phyloP scores from a whole-genome alignment of 2,113 vertebrate genomes.

The Nestor notabilis region DNA sequence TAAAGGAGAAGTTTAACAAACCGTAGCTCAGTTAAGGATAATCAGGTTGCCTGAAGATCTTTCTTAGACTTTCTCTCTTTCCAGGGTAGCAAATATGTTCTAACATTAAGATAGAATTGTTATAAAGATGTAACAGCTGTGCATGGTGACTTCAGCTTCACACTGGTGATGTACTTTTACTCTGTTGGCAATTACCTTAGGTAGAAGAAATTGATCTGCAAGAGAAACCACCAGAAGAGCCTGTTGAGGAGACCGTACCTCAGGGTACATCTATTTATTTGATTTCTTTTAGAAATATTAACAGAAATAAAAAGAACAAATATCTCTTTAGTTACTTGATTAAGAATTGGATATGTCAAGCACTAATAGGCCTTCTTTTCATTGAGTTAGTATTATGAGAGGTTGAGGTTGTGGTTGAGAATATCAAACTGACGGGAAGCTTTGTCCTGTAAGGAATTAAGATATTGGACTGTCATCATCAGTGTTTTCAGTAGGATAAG shows the following conservation, averaged over 20 bases:
- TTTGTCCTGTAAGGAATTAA: not conserved
- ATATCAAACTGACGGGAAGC: not conserved
- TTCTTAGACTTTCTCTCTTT: not conserved
- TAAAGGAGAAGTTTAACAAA: not conserved
- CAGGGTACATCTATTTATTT: not conserved
- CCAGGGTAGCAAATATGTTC: not conserved
- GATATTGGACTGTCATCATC: not conserved
- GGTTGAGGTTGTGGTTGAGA: not conserved
- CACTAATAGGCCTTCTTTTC: not conserved
- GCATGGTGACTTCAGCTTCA: not conserved
- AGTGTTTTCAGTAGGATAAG: not conserved
- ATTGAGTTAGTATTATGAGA: not conserved
- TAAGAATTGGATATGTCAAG: not conserved
- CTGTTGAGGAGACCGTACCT: not conserved
- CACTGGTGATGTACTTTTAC: not conserved
- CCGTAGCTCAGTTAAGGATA: not conserved
- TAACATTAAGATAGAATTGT: not conserved
- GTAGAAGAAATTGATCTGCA: slow-evolving; percentile 15
- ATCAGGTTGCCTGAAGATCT: not conserved
- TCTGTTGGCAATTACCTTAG: not conserved
- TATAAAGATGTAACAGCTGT: not conserved
- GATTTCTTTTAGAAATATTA: not conserved
- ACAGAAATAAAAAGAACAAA: not conserved
- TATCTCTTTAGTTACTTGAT: not conserved
- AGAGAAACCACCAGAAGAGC: slow-evolving; percentile 11